Evolutionary conservation across 1,140 invertebrate genomes (phyloP).

Genomic region (Heliconius hermathena): DNA sequence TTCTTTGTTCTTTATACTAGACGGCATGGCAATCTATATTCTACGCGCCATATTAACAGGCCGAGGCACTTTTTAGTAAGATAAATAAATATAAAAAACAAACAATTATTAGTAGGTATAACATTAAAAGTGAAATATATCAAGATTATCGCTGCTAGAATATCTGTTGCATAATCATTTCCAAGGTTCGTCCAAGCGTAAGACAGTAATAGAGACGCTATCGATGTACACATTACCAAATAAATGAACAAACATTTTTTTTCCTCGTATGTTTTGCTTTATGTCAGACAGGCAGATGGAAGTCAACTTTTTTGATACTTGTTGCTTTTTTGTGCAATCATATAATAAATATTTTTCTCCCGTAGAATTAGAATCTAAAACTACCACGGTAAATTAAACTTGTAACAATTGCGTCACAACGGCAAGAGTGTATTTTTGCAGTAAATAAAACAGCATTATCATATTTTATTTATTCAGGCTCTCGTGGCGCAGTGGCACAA

Average conservation of each 20-base stretch:
- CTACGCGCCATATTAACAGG: not conserved
- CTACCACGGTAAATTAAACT: not conserved
- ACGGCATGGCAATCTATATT: not conserved
- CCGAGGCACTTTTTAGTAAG: too few species aligned
- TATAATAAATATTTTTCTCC: not conserved
- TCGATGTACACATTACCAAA: not conserved
- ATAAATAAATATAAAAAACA: not conserved
- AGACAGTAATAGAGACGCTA: not conserved
- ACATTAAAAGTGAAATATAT: not conserved
- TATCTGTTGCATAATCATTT: not conserved
- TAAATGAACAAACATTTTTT: not conserved
- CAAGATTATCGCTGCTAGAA: not conserved
- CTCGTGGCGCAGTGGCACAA: too few species aligned
- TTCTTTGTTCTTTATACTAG: not conserved
- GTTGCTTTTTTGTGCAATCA: too few species aligned
- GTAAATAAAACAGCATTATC: not conserved
- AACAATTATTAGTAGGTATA: not conserved
- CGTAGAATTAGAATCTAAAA: not conserved
- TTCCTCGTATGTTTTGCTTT: too few species aligned
- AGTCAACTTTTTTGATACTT: not conserved
- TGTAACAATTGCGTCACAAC: not conserved
- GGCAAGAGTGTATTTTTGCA: not conserved
- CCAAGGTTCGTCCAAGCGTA: not conserved
- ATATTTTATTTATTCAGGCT: not conserved
- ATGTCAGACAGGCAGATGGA: too few species aligned